Evolutionary conservation across 2,888 invertebrate genomes (phyloP), one percentile per base, ranked within the genome.

Genomic region (Parascotia fuliginaria): DNA sequence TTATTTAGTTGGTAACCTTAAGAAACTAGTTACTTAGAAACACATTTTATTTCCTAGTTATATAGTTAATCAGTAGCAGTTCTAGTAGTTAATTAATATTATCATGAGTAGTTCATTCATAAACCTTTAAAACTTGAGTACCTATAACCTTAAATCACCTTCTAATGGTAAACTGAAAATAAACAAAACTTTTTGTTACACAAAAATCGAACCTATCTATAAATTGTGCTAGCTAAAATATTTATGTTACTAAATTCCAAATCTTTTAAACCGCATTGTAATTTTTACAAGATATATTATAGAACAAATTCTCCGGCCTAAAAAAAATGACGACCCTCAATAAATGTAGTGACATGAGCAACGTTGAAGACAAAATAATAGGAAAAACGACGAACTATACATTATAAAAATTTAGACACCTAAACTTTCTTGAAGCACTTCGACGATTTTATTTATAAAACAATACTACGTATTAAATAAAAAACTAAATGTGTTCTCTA

Each of bases 361-460:
- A n/a, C 24, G 33, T 42, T 37, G 11, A 33, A 33, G 5, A 54
- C 32, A 34, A 50, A 46, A 47, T 44, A 50, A 44, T 47, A 47
- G 27, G 15, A 29, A 16, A 13, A 41, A 36, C 14, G 31, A 39
- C 36, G 29, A 13, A 13, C 36, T 37, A 41, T 47, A 55, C 49
- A 63, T 49, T 40, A 53, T 42, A 38, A 37, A 33, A 40, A 39
- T 42, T 49, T 39, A 34, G 42, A 42, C 38, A 28, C 36, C 31
- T 22, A 56, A 42, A 36, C 3, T 48, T 63, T 50, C 43, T 28
- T 37, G 52, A 34, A 63, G 60, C 55, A 44, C n/a, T 53, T 57
- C 43, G 41, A 32, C 31, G 38, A 14, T 53, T 52, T 43, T 64
- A 63, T 63, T 63, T 63, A 46, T 62, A 62, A 58, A 52, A 63